Percentiles rank a stretch among this genome's conserved stretches.
Evolutionary conservation across 2,888 invertebrate species (phyloP).

Genomic region (Amphipyra tragopoginis): DNA sequence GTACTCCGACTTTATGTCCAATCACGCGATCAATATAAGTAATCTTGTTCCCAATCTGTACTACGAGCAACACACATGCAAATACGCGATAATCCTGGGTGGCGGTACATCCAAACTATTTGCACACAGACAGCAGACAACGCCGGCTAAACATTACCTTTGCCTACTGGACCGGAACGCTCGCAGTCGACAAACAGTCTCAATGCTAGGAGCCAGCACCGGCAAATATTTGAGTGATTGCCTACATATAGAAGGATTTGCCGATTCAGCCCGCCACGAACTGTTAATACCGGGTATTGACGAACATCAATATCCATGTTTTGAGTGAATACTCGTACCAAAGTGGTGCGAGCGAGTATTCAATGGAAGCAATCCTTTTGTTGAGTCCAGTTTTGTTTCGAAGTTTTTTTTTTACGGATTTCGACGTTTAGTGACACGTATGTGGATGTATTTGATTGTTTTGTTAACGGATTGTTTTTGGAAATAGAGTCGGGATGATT

Average conservation of each 20-base stretch:
- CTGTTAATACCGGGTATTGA: slow-evolving; percentile 41
- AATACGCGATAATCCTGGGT: slow-evolving; percentile 30
- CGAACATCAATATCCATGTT: slow-evolving; percentile 40
- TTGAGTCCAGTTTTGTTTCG: slow-evolving; percentile 12
- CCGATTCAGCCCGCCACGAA: slow-evolving; percentile 35
- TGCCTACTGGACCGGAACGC: slow-evolving; percentile 66
- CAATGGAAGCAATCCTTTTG: slow-evolving; percentile 20
- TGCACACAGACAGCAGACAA: slow-evolving; percentile 38
- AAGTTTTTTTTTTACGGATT: slow-evolving; percentile 22
- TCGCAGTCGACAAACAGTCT: slow-evolving; percentile 62
- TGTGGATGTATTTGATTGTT: slow-evolving; percentile 24
- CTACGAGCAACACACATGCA: slow-evolving; percentile 3
- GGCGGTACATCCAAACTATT: slow-evolving; percentile 36
- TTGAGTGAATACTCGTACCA: slow-evolving; percentile 26
- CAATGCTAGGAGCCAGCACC: slow-evolving; percentile 57
- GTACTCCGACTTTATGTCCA: too few relatives aligned
- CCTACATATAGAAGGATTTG: slow-evolving; percentile 63
- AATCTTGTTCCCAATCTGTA: not conserved
- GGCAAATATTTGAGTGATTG: slow-evolving; percentile 81
- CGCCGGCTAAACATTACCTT: slow-evolving; percentile 71
- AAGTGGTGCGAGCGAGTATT: too few relatives aligned
- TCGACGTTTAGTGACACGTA: slow-evolving; percentile 39
- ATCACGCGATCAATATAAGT: too few relatives aligned
- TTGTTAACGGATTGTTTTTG: too few relatives aligned
- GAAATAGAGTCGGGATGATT: not conserved